Conservation (phyloP, 2,888 invertebrate species). For the Platynereis dumerilii region DNA sequence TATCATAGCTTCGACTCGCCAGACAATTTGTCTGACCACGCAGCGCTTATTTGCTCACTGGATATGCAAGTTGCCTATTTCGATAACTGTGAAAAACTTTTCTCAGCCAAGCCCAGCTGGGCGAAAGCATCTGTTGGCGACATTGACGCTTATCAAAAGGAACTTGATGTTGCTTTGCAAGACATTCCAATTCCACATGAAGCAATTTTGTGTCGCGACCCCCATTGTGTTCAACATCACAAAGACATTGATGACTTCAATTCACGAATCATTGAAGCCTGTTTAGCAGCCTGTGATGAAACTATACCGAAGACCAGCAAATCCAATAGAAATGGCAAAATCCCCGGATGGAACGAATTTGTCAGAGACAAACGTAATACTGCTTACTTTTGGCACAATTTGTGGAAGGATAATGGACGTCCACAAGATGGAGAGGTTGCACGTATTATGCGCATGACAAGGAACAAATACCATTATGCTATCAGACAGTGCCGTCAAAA, state of each 20-base stretch:
- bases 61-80: too few species aligned
- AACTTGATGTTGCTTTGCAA: neutral
- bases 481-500: neutral
- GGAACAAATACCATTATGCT: constrained; percentile 3
- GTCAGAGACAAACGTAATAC: neutral
- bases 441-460: neutral
- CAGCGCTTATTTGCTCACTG: neutral
- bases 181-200: neutral
- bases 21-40: constrained; percentile 2
- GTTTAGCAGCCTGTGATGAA: neutral
- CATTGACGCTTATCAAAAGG: neutral
- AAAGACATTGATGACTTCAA: neutral
- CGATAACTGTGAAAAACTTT: neutral
- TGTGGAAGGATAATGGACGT: neutral
- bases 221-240: neutral
- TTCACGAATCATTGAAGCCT: neutral
- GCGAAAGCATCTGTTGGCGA: neutral
- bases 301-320: neutral
- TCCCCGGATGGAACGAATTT: neutral
- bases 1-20: neutral
- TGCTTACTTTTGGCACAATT: neutral
- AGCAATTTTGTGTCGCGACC: neutral
- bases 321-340: neutral
- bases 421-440: neutral
- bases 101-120: neutral